Conservation (phyloP, 2,888 invertebrate genomes). For the Tenthredo distinguenda region DNA sequence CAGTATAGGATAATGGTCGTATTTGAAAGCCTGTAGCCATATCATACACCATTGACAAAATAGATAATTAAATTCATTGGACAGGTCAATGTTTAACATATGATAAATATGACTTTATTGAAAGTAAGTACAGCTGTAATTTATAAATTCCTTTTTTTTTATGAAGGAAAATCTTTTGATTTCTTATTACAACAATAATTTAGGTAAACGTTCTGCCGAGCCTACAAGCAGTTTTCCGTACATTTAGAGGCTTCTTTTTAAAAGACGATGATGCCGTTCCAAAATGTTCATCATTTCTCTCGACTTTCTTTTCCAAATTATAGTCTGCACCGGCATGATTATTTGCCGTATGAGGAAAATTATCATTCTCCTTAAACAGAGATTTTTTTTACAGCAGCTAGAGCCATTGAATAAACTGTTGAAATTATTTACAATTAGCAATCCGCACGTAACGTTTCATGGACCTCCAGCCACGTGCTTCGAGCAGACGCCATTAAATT, state of each 20-base stretch:
- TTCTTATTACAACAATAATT: background rate
- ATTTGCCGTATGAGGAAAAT: background rate
- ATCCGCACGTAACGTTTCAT: background rate
- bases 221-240: background rate
- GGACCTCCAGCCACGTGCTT: background rate
- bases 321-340: background rate
- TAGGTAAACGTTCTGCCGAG: background rate
- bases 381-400: background rate
- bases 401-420: background rate
- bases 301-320: background rate
- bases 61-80: background rate
- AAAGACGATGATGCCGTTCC: background rate
- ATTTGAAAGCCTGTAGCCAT: background rate
- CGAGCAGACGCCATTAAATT: background rate
- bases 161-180: background rate
- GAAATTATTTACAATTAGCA: background rate
- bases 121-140: background rate
- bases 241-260: conserved; percentile 1
- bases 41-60: background rate
- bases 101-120: background rate
- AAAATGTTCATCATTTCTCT: conserved; percentile 2
- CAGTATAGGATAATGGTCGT: background rate
- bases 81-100: background rate
- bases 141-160: background rate
- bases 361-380: background rate